Evolutionary conservation across 2,888 invertebrate genomes (phyloP).

Genomic region (Drosophila anomalata): DNA sequence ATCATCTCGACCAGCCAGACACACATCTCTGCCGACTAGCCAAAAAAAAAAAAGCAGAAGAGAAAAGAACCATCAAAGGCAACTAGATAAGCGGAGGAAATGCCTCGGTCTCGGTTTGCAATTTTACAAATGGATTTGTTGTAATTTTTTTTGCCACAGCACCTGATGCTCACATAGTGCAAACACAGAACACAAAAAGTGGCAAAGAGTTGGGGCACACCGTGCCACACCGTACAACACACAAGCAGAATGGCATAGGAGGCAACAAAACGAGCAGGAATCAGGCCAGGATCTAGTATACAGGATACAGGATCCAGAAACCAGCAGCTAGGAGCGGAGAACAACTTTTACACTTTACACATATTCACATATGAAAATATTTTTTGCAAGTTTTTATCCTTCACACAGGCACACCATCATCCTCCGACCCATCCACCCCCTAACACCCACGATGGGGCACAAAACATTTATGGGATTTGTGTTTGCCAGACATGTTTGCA

Average conservation of each 20-base stretch:
- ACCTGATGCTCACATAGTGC: slow-evolving; percentile 77
- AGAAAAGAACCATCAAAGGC: slow-evolving; percentile 34
- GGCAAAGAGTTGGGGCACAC: slow-evolving; percentile 10
- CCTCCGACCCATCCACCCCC: neutral
- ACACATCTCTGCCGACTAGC: slow-evolving; percentile 4
- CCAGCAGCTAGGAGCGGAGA: slow-evolving; percentile 38
- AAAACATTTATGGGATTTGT: slow-evolving; percentile 81
- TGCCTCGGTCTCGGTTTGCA: slow-evolving; percentile 68
- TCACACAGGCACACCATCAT: neutral
- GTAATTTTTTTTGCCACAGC: slow-evolving; percentile 75
- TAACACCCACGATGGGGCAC: slow-evolving; percentile 16
- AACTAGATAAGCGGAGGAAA: slow-evolving; percentile 35
- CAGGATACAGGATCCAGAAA: slow-evolving; percentile 15
- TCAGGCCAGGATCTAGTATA: slow-evolving; percentile 8
- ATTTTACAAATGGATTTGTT: slow-evolving; percentile 79
- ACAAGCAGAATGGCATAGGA: slow-evolving; percentile 49
- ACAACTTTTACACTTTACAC: slow-evolving; percentile 74
- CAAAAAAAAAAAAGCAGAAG: slow-evolving; percentile 10
- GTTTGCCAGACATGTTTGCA: slow-evolving; percentile 80
- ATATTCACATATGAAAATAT: slow-evolving; percentile 77
- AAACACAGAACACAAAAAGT: slow-evolving; percentile 35
- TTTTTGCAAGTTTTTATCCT: slow-evolving; percentile 71
- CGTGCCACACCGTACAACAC: slow-evolving; percentile 8
- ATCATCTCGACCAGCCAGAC: neutral
- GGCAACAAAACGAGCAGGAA: slow-evolving; percentile 36